A percentile compares a stretch with the other conserved stretches of the same genome.
Evolutionary conservation across 2,113 vertebrate species (phyloP).

Genomic region (Peromyscus maniculatus): DNA sequence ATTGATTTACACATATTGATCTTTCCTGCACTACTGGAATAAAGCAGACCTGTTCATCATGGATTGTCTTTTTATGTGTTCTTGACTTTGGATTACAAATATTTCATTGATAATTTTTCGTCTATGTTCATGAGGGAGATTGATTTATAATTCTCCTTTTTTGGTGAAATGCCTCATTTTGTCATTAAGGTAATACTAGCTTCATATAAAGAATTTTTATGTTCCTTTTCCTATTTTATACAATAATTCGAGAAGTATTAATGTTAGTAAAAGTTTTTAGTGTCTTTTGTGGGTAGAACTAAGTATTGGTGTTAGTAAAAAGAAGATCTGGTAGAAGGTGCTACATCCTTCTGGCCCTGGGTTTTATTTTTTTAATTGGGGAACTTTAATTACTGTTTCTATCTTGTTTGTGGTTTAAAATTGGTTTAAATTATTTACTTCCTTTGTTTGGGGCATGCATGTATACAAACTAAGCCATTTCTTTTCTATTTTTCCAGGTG

Average conservation of each 20-base stretch:
- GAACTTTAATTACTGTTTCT: not conserved
- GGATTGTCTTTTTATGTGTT: not conserved
- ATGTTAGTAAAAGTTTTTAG: not conserved
- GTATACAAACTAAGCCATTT: not conserved
- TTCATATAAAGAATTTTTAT: not conserved
- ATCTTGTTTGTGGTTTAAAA: not conserved
- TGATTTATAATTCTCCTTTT: not conserved
- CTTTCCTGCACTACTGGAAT: not conserved
- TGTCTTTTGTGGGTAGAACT: too few relatives aligned
- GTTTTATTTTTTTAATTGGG: not conserved
- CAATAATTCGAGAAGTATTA: not conserved
- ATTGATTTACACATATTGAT: not conserved
- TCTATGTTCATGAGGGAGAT: not conserved
- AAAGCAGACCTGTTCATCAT: not conserved
- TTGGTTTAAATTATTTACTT: not conserved
- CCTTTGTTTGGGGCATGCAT: not conserved
- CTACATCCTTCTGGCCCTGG: not conserved
- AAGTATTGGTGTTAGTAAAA: not conserved
- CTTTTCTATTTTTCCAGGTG: not conserved
- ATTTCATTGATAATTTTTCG: not conserved
- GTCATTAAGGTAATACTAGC: not conserved
- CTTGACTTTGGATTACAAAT: not conserved
- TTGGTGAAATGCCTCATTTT: not conserved
- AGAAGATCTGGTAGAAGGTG: not conserved
- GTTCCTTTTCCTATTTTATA: not conserved